Evolutionary conservation across 2,113 vertebrate species (phyloP), one percentile per base, ranked within the genome.

Genomic region (Lycocorax pyrrhopterus): DNA sequence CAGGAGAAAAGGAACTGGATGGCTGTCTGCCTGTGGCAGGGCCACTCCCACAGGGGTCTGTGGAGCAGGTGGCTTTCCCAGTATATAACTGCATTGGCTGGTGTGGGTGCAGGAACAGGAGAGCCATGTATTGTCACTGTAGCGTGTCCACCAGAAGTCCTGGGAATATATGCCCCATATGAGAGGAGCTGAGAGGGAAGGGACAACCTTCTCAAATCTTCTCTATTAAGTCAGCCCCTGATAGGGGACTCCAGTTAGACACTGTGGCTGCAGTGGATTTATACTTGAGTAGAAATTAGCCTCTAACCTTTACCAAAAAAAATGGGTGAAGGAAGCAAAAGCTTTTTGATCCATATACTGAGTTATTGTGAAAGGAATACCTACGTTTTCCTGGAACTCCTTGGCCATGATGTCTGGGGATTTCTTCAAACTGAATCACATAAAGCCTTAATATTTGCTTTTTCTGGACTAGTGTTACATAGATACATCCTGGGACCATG

Each of bases 311-410:
- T 78, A 72, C 21, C 2, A 46, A 66, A 93, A 93, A 73, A 23
- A 77, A 41, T 0, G 29, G 62, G 59, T 71, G 88, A 95, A 97
- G 87, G 63, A 89, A 73, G 46, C n/a, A 83, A 94, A 80, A 89
- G 46, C 59, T 74, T 95, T 95, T 96, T 78, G 68, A 96, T 91
- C 51, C 43, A 7, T 79, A 69, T 92, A 72, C 33, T 82, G 69
- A 77, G 80, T 96, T 90, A 88, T 79, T 91, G 74, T 93, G 89
- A 97, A 97, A 97, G 96, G 91, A 94, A 94, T 97, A 90, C 66
- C 62, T 84, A 69, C 7, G 1, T 95, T 97, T 97, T 97, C 94
- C 94, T 94, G 87, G 80, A 96, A 92, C 60, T 75, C 53, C 87
- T 79, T 71, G 77, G 89, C 71, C 69, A 32, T 76, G 39, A 73